Evolutionary conservation across 1,140 invertebrate genomes (phyloP).

Genomic region (Maniola jurtina): DNA sequence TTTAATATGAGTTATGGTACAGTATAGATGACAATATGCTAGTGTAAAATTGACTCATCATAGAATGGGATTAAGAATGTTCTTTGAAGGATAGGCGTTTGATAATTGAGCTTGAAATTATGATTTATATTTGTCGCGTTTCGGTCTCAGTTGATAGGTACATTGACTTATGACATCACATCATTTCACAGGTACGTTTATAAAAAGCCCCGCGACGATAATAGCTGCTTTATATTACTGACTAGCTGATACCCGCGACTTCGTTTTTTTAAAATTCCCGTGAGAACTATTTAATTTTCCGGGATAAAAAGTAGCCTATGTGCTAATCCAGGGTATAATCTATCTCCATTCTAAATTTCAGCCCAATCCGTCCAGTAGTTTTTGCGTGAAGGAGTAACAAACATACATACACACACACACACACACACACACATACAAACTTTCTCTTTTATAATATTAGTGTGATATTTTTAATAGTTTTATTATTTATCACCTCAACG

Average conservation of each 20-base stretch:
- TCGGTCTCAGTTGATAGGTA: conserved; percentile 21
- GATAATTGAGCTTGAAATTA: conserved; percentile 63
- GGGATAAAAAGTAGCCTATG: no score
- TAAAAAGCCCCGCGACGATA: conserved; percentile 10
- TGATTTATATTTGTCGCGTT: conserved; percentile 64
- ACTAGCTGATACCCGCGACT: no score
- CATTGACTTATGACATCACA: conserved; percentile 25
- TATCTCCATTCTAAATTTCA: no score
- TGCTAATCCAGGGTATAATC: no score
- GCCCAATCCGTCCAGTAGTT: no score
- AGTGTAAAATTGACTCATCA: conserved; percentile 65
- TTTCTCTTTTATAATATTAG: no score
- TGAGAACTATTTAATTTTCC: no score
- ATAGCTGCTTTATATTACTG: conserved; percentile 7
- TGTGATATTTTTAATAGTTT: conserved; percentile 21
- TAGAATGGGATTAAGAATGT: conserved; percentile 64
- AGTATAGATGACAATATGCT: conserved; percentile 58
- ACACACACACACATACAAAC: no score
- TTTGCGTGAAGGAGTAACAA: no score
- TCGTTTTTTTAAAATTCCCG: no score
- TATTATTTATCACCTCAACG: conserved; percentile 14
- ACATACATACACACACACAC: no score
- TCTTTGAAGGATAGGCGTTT: conserved; percentile 56
- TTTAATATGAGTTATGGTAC: conserved; percentile 66
- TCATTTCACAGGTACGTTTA: conserved; percentile 6